Conservation (phyloP, 2,797 vertebrate species). For the Tachyglossus aculeatus region DNA sequence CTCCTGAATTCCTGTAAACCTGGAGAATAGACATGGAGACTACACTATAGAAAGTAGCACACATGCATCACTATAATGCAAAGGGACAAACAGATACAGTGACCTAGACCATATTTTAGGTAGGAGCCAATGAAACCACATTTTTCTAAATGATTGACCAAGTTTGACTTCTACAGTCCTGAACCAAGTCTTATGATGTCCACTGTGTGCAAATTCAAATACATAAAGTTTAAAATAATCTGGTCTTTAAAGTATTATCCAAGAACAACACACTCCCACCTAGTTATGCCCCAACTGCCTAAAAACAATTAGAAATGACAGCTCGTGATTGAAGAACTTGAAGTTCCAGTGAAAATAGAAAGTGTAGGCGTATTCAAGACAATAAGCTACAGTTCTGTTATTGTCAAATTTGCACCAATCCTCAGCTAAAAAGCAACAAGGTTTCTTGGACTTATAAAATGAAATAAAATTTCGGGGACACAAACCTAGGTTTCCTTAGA, state of each 20-base stretch:
- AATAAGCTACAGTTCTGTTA: conserved; percentile 76
- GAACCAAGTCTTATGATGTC: neutral
- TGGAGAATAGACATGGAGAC: conserved; percentile 42
- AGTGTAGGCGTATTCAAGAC: conserved; percentile 67
- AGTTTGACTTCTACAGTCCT: conserved; percentile 22
- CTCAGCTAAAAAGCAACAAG: conserved; percentile 66
- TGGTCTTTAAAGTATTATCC: neutral
- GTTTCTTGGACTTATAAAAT: conserved; percentile 57
- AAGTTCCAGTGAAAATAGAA: conserved; percentile 67
- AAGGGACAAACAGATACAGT: neutral
- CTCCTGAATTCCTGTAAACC: conserved; percentile 59
- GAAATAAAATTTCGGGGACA: conserved; percentile 22
- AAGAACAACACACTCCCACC: conserved; percentile 61
- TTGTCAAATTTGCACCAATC: conserved; percentile 68
- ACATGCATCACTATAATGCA: conserved; percentile 22
- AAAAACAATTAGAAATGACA: conserved; percentile 75
- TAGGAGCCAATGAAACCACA: conserved; percentile 13
- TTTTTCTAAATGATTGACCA: conserved; percentile 22
- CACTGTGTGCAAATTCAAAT: neutral
- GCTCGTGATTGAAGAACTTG: conserved; percentile 60
- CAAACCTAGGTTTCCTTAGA: too few species aligned
- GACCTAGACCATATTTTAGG: conserved; percentile 40
- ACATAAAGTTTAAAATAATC: conserved; percentile 30
- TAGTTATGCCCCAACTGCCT: conserved; percentile 59
- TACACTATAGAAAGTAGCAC: neutral